Evolutionary conservation across 2,113 vertebrate genomes (phyloP).

Genomic region (Mionectes macconnelli): DNA sequence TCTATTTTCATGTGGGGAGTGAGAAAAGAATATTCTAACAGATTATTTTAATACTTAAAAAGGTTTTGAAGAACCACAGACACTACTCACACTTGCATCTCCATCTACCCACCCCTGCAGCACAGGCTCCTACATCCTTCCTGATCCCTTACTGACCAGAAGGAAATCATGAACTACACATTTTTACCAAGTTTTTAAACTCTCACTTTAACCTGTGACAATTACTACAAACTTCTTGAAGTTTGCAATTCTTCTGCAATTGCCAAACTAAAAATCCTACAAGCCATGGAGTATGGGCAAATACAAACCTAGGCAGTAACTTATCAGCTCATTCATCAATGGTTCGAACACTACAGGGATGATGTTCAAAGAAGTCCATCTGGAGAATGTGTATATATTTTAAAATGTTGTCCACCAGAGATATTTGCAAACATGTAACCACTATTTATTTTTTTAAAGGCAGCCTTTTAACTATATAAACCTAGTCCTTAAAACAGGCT

Average conservation of each 20-base stretch:
- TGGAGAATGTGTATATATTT: neutral
- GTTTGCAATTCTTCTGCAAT: neutral
- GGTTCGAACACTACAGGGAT: neutral
- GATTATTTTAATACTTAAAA: too few relatives aligned
- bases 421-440: neutral
- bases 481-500: neutral
- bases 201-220: neutral
- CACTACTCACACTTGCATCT: neutral
- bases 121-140: neutral
- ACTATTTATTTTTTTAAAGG: neutral
- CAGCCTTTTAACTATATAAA: neutral
- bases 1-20: neutral
- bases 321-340: neutral
- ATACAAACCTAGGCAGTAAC: neutral
- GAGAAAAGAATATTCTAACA: neutral
- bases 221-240: neutral
- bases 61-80: too few relatives aligned
- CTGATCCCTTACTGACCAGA: neutral
- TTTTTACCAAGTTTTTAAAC: neutral
- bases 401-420: neutral
- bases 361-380: neutral
- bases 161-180: neutral
- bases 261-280: neutral
- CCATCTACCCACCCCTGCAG: neutral
- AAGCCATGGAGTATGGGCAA: neutral